Conservation (phyloP, 2,888 invertebrate genomes). For the Netelia virgata region DNA sequence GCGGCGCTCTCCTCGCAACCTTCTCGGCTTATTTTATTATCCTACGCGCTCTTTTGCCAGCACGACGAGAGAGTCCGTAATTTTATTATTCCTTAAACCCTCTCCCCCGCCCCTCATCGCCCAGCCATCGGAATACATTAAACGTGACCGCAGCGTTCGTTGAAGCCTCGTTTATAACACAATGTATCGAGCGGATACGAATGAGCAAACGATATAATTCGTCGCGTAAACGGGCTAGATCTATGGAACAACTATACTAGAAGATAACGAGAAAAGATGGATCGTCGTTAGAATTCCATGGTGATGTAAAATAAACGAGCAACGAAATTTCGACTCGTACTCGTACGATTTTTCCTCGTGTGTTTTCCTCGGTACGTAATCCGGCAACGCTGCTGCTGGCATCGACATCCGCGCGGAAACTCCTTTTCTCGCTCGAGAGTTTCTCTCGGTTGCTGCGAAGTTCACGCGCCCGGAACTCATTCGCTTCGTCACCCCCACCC, state of each 20-base stretch:
- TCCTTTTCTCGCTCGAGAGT: conserved; percentile 62
- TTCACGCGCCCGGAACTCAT: conserved; percentile 70
- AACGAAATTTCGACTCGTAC: background rate
- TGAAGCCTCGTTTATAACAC: conserved; percentile 23
- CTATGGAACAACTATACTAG: background rate
- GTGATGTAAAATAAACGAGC: background rate
- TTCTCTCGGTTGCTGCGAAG: conserved; percentile 68
- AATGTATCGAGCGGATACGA: conserved; percentile 22
- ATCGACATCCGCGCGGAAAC: conserved; percentile 70
- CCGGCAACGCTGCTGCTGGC: conserved; percentile 66
- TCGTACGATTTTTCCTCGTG: conserved; percentile 28
- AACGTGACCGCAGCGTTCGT: conserved; percentile 9
- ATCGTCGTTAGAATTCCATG: background rate
- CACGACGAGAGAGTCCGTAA: conserved; percentile 8
- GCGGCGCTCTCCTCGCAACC: conserved; percentile 34
- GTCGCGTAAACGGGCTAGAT: background rate
- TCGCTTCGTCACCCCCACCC: conserved; percentile 57
- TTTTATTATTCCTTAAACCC: conserved; percentile 39
- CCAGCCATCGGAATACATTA: conserved; percentile 10
- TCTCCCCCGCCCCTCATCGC: no score
- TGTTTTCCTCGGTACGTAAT: conserved; percentile 63
- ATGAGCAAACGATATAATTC: conserved; percentile 20
- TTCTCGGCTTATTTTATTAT: conserved; percentile 52
- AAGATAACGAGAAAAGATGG: background rate
- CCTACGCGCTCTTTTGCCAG: conserved; percentile 15